A percentile compares a stretch with the other conserved stretches of the same genome.
Conservation (phyloP, 2,797 vertebrate species). For the Sebastes iracundus region DNA sequence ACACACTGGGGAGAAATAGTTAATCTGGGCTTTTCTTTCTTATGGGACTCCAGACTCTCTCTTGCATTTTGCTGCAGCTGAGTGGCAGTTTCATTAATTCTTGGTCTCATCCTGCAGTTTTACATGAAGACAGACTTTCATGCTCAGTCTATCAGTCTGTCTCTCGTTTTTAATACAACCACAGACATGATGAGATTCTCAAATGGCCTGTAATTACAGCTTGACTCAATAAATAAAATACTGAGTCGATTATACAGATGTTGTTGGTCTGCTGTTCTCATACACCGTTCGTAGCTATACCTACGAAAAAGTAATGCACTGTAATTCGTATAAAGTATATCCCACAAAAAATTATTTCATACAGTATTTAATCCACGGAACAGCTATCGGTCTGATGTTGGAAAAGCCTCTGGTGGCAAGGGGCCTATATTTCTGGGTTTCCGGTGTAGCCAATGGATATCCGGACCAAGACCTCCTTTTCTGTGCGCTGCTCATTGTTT, state of each 20-base stretch:
- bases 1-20: background rate
- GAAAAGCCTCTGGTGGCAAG: too few species aligned
- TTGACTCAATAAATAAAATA: background rate
- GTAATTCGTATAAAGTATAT: too few species aligned
- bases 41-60: background rate
- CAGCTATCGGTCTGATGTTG: too few species aligned
- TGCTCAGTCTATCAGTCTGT: background rate
- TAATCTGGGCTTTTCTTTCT: background rate
- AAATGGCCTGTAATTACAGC: background rate
- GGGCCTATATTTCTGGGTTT: too few species aligned
- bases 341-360: too few species aligned
- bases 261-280: background rate
- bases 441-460: too few species aligned
- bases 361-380: too few species aligned
- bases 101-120: constrained; percentile 26
- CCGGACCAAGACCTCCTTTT: too few species aligned
- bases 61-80: background rate
- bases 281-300: background rate
- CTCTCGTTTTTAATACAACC: background rate
- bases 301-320: background rate
- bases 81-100: constrained; percentile 34
- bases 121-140: background rate
- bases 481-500: too few species aligned
- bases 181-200: background rate
- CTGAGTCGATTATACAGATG: background rate